Evolutionary conservation across 1,140 invertebrate species (phyloP), one percentile per base, ranked within the genome.

Genomic region (Chrysomallon squamiferum): DNA sequence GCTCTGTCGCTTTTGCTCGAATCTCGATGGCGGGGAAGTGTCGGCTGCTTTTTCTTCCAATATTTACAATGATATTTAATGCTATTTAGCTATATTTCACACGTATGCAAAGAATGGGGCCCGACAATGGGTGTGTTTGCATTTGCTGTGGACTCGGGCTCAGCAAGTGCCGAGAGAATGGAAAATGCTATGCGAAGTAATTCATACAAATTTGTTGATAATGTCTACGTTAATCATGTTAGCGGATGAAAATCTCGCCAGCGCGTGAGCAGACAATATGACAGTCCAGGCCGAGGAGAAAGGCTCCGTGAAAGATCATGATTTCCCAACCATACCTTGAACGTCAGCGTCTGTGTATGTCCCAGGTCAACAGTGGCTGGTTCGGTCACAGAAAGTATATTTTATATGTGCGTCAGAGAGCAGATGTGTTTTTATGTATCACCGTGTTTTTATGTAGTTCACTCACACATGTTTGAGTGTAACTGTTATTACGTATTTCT

Each of bases 61-160:
- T 59, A 59, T 59, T 59, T 30, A 59, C 58, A 59, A 59, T 59
- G 58, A 33, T 59, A 59, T 59, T 43, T 59, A 59, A 59, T 59
- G 58, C 58, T 59, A 59, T 59, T 59, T 59, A 59, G 58, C 58
- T 27, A 59, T 59, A 38, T 59, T 59, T 59, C 58, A 59, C 58
- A 59, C 58, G 58, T 59, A 59, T 59, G 58, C 35, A 38, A 59
- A 59, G 58, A 59, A 43, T 43, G 58, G 58, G n/a, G 35, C 41
- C 15, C n/a, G 32, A 59, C 58, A 59, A 59, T 59, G 35, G 20
- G 29, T 38, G 15, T 59, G 35, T 59, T 59, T 59, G 58, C 38
- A 11, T 35, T 20, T 0, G 15, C 4, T 59, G 58, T 59, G 20
- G 58, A 59, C 35, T n/a, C 38, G 15, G 27, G 15, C 20, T 18